Conservation (phyloP, 2,113 vertebrate species). For the Gambusia affinis region DNA sequence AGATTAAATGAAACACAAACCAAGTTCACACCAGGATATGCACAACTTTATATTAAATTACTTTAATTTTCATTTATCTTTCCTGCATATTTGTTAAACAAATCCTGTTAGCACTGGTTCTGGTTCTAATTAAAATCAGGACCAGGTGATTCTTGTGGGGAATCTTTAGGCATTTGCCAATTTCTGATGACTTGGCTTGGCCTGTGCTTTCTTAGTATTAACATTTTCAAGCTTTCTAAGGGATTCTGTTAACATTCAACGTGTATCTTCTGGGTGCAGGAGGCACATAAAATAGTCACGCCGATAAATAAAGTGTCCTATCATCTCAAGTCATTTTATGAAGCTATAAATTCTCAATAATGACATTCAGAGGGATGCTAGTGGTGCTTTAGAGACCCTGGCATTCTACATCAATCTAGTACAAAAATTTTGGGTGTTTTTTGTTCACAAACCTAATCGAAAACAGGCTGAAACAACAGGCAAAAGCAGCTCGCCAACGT, state of each 20-base stretch:
- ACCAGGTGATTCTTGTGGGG: not conserved
- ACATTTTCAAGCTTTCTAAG: not conserved
- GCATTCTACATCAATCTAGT: not conserved
- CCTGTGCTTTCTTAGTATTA: not conserved
- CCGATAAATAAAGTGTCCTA: not conserved
- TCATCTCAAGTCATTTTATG: not conserved
- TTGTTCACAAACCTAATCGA: not conserved
- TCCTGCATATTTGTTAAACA: not conserved
- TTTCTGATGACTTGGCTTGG: not conserved
- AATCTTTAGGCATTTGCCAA: not conserved
- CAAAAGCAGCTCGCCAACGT: too few species aligned
- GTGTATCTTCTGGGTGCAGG: not conserved
- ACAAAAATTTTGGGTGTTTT: not conserved
- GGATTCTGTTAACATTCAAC: not conserved
- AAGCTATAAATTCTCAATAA: not conserved
- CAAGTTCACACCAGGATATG: not conserved
- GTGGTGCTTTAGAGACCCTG: not conserved
- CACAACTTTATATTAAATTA: not conserved
- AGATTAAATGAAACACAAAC: not conserved
- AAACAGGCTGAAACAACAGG: not conserved
- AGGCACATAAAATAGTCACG: not conserved
- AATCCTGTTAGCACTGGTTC: not conserved
- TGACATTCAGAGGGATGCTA: not conserved
- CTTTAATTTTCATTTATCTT: not conserved
- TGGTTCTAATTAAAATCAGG: not conserved